Conservation (phyloP, 1,140 invertebrate genomes). For the Heliconius eleuchia region DNA sequence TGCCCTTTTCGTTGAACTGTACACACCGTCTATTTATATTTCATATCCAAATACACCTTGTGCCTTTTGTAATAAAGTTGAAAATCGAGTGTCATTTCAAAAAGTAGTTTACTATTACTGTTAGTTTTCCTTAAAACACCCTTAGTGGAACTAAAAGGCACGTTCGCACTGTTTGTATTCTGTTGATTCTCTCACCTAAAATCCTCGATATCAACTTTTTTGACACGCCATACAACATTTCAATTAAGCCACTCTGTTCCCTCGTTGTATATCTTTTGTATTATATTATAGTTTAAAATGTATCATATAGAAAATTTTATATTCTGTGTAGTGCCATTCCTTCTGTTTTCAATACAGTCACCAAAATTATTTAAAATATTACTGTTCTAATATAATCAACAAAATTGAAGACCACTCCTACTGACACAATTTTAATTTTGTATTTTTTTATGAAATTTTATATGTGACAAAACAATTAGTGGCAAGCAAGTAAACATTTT, state of each 20-base stretch:
- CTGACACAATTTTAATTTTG: too few relatives aligned
- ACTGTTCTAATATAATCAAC: too few relatives aligned
- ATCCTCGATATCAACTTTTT: slow-evolving; percentile 29
- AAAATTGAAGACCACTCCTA: too few relatives aligned
- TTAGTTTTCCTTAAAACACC: slow-evolving; percentile 38
- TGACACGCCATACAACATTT: slow-evolving; percentile 18
- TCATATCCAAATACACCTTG: slow-evolving; percentile 14
- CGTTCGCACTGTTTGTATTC: slow-evolving; percentile 38
- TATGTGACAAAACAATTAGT: too few relatives aligned
- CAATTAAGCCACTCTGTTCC: slow-evolving; percentile 5
- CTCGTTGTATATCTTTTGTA: not conserved
- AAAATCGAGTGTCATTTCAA: not conserved
- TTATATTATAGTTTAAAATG: not conserved
- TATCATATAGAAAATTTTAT: not conserved
- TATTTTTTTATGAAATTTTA: too few relatives aligned
- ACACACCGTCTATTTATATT: not conserved
- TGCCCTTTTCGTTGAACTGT: slow-evolving; percentile 29
- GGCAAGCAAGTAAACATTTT: too few relatives aligned
- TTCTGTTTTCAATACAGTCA: too few relatives aligned
- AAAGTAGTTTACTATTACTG: slow-evolving; percentile 26
- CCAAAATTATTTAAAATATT: too few relatives aligned
- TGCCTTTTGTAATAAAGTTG: not conserved
- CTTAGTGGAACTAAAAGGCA: slow-evolving; percentile 38
- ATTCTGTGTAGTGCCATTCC: too few relatives aligned
- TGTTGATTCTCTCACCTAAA: slow-evolving; percentile 36